Conservation (phyloP, 2,113 vertebrate species). For the Nerophis ophidion region DNA sequence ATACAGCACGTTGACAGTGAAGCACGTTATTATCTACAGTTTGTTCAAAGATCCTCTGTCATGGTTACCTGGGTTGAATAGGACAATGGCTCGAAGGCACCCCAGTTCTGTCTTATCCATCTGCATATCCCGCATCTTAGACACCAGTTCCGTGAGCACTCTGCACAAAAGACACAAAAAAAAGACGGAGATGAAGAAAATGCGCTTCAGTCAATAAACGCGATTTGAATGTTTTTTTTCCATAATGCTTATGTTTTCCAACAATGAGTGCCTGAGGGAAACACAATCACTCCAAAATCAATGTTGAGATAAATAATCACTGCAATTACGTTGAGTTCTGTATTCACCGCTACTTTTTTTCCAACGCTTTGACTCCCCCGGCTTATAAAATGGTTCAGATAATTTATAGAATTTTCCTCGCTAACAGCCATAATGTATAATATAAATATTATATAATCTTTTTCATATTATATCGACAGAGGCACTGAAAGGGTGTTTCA, state of each 20-base stretch:
- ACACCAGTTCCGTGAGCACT: conserved; percentile 96
- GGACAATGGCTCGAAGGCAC: conserved; percentile 93
- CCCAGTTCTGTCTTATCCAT: conserved; percentile 99
- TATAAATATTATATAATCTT: no score
- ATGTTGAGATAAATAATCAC: conserved; percentile 26
- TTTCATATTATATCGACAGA: no score
- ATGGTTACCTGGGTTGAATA: conserved; percentile 90
- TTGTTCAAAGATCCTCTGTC: not conserved
- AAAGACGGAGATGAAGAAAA: conserved; percentile 9
- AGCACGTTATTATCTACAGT: not conserved
- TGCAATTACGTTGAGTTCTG: not conserved
- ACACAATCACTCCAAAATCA: conserved; percentile 29
- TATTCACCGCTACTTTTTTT: no score
- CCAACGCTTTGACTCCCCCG: no score
- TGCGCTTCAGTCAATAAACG: conserved; percentile 2
- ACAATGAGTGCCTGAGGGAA: conserved; percentile 6
- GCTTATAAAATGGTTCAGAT: no score
- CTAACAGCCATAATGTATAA: no score
- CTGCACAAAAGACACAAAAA: conserved; percentile 59
- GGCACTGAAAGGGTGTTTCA: no score
- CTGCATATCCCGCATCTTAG: conserved; percentile 99
- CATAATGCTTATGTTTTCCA: not conserved
- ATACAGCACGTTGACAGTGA: not conserved
- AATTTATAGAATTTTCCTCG: no score
- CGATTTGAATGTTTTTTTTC: not conserved